Evolutionary conservation across 1,140 invertebrate species (phyloP).

Genomic region (Lysiphlebus fabarum): DNA sequence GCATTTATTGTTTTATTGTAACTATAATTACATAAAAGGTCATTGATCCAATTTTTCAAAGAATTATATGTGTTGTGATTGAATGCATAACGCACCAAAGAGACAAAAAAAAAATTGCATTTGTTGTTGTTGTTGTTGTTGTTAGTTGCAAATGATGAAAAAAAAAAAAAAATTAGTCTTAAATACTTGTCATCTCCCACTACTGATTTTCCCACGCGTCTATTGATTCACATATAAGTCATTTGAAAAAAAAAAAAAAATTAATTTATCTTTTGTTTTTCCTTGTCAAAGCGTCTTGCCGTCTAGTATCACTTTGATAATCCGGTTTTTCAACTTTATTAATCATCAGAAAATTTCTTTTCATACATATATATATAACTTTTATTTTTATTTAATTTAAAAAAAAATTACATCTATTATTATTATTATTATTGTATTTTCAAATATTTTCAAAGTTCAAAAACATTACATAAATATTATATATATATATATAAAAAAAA

Average conservation of each 20-base stretch:
- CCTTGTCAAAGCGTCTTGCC: conserved; percentile 32
- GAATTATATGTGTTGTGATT: background rate
- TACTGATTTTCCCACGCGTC: conserved; percentile 40
- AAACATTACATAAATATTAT: too few relatives aligned
- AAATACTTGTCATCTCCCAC: conserved; percentile 34
- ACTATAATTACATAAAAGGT: background rate
- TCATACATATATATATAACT: background rate
- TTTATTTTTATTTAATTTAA: too few relatives aligned
- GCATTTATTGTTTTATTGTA: background rate
- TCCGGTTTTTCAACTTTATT: conserved; percentile 20
- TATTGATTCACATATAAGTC: conserved; percentile 29
- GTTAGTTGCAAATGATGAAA: conserved; percentile 6
- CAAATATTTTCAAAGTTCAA: too few relatives aligned
- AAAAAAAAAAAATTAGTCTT: conserved; percentile 1
- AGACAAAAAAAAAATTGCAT: too few relatives aligned
- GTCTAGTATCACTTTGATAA: conserved; percentile 31
- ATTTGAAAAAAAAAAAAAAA: too few relatives aligned
- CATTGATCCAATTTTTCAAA: conserved; percentile 13
- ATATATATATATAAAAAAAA: too few relatives aligned
- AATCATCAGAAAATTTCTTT: background rate
- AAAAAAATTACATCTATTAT: too few relatives aligned
- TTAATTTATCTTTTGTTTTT: conserved; percentile 21
- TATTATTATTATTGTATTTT: too few relatives aligned
- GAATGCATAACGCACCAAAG: too few relatives aligned
- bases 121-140: background rate